These are phyloP conservation scores for Alcedo quadribrachys DNA, from an alignment of 2,797 vertebrate genomes.

Conservation along the genomic window DNA sequence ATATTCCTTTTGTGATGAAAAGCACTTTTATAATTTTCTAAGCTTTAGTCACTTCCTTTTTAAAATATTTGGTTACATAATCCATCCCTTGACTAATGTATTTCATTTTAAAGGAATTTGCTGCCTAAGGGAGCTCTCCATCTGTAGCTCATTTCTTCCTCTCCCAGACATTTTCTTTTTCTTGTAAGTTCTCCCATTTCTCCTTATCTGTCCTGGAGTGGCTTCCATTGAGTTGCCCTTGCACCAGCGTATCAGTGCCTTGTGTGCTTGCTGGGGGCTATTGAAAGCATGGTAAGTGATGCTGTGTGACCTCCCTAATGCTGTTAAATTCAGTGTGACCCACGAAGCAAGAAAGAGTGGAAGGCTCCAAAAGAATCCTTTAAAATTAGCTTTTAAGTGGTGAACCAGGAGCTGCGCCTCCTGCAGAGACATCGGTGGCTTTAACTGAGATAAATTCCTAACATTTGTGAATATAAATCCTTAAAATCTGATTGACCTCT, in stretches of 20 bases:
- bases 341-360: not conserved
- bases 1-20: not conserved
- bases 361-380: not conserved
- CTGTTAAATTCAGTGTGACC: not conserved
- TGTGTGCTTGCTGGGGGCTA: not conserved
- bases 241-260: not conserved
- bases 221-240: not conserved
- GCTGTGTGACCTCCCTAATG: not conserved
- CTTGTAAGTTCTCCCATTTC: not conserved
- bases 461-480: constrained; percentile 55
- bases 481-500: constrained; percentile 53
- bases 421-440: not conserved
- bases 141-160: not conserved
- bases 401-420: not conserved
- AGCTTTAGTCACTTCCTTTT: not conserved
- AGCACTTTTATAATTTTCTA: not conserved
- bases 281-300: not conserved
- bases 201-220: not conserved
- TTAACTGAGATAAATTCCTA: constrained; percentile 51
- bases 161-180: not conserved
- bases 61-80: not conserved
- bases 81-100: not conserved
- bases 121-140: not conserved
- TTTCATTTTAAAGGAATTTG: not conserved
- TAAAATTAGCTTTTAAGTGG: constrained; percentile 28